phyloP scores from a whole-genome alignment of 2,888 invertebrate genomes.

The Phalera bucephala region DNA sequence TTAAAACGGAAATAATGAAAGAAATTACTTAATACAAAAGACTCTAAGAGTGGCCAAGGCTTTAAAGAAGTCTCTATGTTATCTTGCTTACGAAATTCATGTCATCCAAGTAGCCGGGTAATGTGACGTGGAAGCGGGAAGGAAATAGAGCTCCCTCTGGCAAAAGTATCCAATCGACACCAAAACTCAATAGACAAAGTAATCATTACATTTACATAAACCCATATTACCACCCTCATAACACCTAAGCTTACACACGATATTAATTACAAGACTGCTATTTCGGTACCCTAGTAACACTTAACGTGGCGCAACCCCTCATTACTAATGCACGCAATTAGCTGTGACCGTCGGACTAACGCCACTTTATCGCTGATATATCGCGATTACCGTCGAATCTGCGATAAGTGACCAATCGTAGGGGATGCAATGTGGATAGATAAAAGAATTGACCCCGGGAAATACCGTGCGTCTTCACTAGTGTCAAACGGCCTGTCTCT shows the following conservation, averaged over 20 bases:
- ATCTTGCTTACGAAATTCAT: too few relatives aligned
- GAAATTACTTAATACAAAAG: too few relatives aligned
- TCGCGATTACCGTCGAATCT: slow-evolving; percentile 68
- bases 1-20: too few relatives aligned
- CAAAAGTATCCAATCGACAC: too few relatives aligned
- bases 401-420: slow-evolving; percentile 62
- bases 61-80: too few relatives aligned
- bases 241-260: slow-evolving; percentile 41
- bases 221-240: slow-evolving; percentile 26
- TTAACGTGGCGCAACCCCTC: slow-evolving; percentile 42
- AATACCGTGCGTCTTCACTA: slow-evolving; percentile 63
- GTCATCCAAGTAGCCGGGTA: too few relatives aligned
- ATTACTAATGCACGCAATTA: slow-evolving; percentile 79
- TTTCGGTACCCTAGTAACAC: slow-evolving; percentile 25
- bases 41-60: too few relatives aligned
- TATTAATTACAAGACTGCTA: slow-evolving; percentile 49
- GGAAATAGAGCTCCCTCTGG: too few relatives aligned
- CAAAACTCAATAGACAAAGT: too few relatives aligned
- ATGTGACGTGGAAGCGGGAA: too few relatives aligned
- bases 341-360: slow-evolving; percentile 61
- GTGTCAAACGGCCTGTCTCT: slow-evolving; percentile 49
- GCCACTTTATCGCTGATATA: slow-evolving; percentile 66
- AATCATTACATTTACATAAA: slow-evolving; percentile 16
- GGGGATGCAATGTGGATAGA: slow-evolving; percentile 48
- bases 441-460: slow-evolving; percentile 53